Evolutionary conservation across 1,140 invertebrate species (phyloP), one percentile per base, ranked within the genome.

Genomic region (Drosophila lacertosa): DNA sequence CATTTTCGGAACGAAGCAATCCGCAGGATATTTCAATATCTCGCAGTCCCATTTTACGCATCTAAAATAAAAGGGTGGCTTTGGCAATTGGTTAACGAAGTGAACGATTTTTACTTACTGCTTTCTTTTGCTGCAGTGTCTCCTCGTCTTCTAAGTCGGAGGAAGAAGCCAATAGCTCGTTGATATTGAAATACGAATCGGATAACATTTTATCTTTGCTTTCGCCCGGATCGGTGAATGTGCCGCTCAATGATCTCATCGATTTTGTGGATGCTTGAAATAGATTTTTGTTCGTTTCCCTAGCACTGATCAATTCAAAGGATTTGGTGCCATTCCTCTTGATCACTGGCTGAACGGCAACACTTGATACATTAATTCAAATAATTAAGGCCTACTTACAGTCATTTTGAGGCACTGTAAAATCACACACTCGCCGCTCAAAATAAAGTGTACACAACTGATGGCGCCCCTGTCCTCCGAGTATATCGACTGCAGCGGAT

Each of bases 351-450:
- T 39, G 0, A 29, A 10, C 6, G 20, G 11, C 1, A 32, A 32
- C 1, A 13, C 13, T 2, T 4, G n/a, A 24, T n/a, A 1, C 7
- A 20, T 6, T n/a, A 2, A 20, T 4, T 0, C 16, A 47, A 16
- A 15, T 9, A 20, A 24, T 4, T 44, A 2, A 1, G 2, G 7
- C 26, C 15, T 10, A 26, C 39, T 67, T 29, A 89, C 90, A 59
- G 51, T 64, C 63, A 91, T 68, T 50, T 91, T 79, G 4, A 91
- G 76, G 45, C 80, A 88, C 51, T 91, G 90, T n/a, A 91, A 47
- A 4, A 91, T 67, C 2, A 78, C 76, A 13, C 90, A 91, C 47
- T 91, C 82, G 9, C 90, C 90, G 45, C 90, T 91, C 2, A 91
- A 53, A 2, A 91, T 70, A 42, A 91, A 91, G 42, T 90, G 75